These are phyloP conservation scores for Misgurnus anguillicaudatus DNA, from an alignment of 2,113 vertebrate genomes.

Conservation along the genomic window DNA sequence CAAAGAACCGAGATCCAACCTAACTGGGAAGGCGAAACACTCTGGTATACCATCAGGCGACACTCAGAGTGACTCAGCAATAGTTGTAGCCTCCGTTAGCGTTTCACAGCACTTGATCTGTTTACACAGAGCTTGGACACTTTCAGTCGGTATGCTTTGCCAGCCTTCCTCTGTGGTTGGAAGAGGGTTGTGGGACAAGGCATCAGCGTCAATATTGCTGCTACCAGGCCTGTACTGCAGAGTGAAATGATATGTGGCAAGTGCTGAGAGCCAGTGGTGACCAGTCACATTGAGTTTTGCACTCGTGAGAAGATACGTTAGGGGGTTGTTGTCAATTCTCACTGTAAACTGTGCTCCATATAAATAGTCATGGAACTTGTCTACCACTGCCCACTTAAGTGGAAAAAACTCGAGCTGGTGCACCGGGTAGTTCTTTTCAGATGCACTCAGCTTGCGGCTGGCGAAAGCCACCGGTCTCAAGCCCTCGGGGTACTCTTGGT, in stretches of 20 bases:
- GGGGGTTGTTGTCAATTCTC: constrained; percentile 19
- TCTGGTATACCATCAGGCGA: constrained; percentile 9
- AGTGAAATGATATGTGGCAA: constrained; percentile 14
- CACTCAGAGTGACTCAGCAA: not conserved
- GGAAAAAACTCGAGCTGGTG: constrained; percentile 11
- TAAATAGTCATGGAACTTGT: constrained; percentile 23
- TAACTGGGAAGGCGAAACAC: not conserved
- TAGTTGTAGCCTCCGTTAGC: not conserved
- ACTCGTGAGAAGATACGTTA: constrained; percentile 11
- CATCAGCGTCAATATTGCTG: not conserved
- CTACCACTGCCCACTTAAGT: constrained; percentile 25
- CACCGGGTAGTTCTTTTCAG: constrained; percentile 18
- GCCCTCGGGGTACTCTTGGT: constrained; percentile 20
- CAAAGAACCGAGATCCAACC: not conserved
- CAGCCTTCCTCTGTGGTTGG: not conserved
- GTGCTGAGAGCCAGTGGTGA: constrained; percentile 26
- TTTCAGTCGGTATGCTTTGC: not conserved
- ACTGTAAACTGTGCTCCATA: constrained; percentile 20
- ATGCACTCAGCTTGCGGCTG: constrained; percentile 22
- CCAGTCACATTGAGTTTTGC: constrained; percentile 26
- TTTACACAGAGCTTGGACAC: constrained; percentile 4
- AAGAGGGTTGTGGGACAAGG: not conserved
- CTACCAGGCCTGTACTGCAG: constrained; percentile 4
- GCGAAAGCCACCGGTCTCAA: constrained; percentile 23
- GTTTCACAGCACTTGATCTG: not conserved